Base-by-base conservation (phyloP, 2,797 vertebrate species). In the Pseudotriccus pelzelni region DNA sequence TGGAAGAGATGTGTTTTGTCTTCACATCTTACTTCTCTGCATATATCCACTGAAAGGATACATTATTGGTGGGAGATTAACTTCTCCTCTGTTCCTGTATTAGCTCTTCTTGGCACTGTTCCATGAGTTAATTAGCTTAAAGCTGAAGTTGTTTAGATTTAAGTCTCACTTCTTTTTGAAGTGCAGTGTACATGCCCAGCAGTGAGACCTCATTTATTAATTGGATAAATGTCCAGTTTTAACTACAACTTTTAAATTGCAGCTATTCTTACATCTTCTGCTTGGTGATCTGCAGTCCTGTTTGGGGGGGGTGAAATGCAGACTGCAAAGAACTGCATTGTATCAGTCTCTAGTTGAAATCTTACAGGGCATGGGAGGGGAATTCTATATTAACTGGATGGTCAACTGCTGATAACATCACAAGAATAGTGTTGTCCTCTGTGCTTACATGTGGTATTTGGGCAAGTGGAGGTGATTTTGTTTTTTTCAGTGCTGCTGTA, bases 141-240 rank as follows among this genome's bases (percentile, higher is more conserved):
- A 85, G 46, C 64, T 90, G 90, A 84, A 93, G 79, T 80, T 94
- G 53, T 84, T 96, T 50, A 88, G 66, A 55, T 69, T 37, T 88
- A 67, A 82, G 49, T 89, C 64, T 96, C 47, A 67, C 56, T 73
- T 93, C 78, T 84, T 88, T 88, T 63, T 85, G 79, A 95, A 81
- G 39, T 66, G 53, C 74, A 83, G 34, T 2, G 0, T 84, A 37
- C 68, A 44, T 85, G 53, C 84, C 69, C 50, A 90, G 76, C 43
- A 69, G 50, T 23, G 20, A 93, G 66, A 75, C 23, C 55, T 85
- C 32, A 55, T 69, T 39, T 84, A 50, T 84, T 94, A 81, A 56
- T 37, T 93, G 55, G 24, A n/a, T 60, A 84, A 91, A 78, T 76
- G 46, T 53, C 52, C 36, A 21, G 47, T 81, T 91, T 90, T 72